phyloP scores from a whole-genome alignment of 37 sponge, comb jelly and placozoan species.

The Cladorhizidae sp. region DNA sequence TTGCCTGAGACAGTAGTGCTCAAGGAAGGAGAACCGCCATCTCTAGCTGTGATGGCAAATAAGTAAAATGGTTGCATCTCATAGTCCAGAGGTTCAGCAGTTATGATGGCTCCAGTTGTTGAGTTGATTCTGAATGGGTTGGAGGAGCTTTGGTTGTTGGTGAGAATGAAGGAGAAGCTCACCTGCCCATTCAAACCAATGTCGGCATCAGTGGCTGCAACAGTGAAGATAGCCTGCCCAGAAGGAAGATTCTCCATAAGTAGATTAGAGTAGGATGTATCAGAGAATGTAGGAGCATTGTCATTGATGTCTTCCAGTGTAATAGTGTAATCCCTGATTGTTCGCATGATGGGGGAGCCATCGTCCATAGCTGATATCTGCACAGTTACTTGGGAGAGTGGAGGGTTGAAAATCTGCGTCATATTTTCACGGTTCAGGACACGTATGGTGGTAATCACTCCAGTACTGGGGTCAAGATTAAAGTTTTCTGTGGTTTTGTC shows the following conservation, averaged over 20 bases:
- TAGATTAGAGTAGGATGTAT: background rate
- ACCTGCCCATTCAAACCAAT: slow-evolving; percentile 27
- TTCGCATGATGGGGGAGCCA: slow-evolving; percentile 14
- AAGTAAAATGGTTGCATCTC: slow-evolving; percentile 15
- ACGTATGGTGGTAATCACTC: slow-evolving; percentile 46
- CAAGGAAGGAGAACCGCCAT: slow-evolving; percentile 34
- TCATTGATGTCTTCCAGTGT: slow-evolving; percentile 52
- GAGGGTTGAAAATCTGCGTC: slow-evolving; percentile 25
- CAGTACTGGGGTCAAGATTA: slow-evolving; percentile 14
- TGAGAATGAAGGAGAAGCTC: slow-evolving; percentile 3
- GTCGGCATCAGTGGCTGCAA: slow-evolving; percentile 41
- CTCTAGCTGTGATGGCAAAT: slow-evolving; percentile 40
- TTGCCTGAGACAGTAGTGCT: slow-evolving; percentile 3
- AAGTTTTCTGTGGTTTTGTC: background rate
- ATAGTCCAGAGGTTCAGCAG: slow-evolving; percentile 28
- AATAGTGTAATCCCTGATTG: slow-evolving; percentile 12
- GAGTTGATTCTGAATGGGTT: slow-evolving; percentile 21
- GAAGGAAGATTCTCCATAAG: slow-evolving; percentile 24
- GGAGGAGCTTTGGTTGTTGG: background rate
- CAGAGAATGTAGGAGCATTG: slow-evolving; percentile 42
- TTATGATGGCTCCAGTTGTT: slow-evolving; percentile 13
- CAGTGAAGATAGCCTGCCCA: background rate
- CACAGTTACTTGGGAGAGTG: background rate
- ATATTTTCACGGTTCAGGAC: slow-evolving; percentile 66
- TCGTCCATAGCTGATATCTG: slow-evolving; percentile 33